Conservation (phyloP, 2,113 vertebrate genomes). For the Thamnaconus septentrionalis region DNA sequence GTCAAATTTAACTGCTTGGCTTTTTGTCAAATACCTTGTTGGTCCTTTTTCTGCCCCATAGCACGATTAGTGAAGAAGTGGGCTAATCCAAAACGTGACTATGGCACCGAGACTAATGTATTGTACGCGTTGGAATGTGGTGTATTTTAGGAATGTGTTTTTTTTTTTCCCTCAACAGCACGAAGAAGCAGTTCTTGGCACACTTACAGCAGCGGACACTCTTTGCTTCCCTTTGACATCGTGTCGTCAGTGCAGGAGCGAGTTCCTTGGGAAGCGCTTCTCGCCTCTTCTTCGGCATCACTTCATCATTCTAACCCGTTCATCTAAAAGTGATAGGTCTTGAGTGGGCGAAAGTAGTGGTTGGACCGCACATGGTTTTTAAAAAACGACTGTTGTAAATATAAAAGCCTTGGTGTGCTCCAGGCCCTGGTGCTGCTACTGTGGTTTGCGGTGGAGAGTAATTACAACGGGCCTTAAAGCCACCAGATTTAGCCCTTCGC, state of each 20-base stretch:
- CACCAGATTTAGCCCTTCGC: conserved; percentile 33
- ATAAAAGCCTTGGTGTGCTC: conserved; percentile 21
- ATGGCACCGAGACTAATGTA: conserved; percentile 39
- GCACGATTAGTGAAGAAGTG: conserved; percentile 32
- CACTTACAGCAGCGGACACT: conserved; percentile 7
- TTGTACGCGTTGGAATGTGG: conserved; percentile 43
- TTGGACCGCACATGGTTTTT: conserved; percentile 10
- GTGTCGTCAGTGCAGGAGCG: conserved; percentile 5
- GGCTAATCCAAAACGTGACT: conserved; percentile 57
- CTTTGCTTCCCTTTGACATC: conserved; percentile 17
- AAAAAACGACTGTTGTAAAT: conserved; percentile 4
- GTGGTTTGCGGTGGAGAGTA: conserved; percentile 45
- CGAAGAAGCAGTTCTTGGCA: conserved; percentile 14
- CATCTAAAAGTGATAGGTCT: conserved; percentile 10
- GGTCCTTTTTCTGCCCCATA: conserved; percentile 13
- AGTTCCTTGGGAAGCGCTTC: conserved; percentile 7
- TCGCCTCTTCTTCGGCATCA: conserved; percentile 1
- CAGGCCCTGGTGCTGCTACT: conserved; percentile 13
- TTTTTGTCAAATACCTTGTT: conserved; percentile 16
- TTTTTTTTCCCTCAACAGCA: conserved; percentile 24
- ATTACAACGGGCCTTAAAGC: conserved; percentile 62
- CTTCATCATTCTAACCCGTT: conserved; percentile 15
- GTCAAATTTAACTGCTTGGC: conserved; percentile 19
- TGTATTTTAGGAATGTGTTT: conserved; percentile 60
- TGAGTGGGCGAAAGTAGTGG: conserved; percentile 21